These are phyloP conservation scores for Leptonema lineaticorne DNA, from an alignment of 1,140 invertebrate species.

Conservation along the genomic window DNA sequence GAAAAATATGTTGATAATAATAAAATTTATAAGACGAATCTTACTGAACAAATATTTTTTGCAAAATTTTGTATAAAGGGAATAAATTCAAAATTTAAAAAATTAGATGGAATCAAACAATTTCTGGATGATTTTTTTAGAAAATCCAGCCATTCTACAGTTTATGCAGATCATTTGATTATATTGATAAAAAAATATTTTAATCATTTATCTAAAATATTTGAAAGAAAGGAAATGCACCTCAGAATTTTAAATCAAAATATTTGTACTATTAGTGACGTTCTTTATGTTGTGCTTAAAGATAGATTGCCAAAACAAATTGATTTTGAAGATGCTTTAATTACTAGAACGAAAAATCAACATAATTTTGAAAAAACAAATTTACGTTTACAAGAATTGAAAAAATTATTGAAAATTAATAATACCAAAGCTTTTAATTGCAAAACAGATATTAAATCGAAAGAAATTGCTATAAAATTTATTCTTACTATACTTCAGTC, in stretches of 20 bases:
- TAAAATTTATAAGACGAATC: conserved; percentile 24
- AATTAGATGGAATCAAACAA: not conserved
- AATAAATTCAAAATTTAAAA: conserved; percentile 36
- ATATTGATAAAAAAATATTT: conserved; percentile 57
- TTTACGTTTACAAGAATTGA: not conserved
- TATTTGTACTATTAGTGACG: too few relatives aligned
- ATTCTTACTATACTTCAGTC: too few relatives aligned
- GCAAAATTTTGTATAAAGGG: conserved; percentile 55
- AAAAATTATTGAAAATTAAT: not conserved
- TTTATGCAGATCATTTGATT: conserved; percentile 57
- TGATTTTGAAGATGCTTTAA: conserved; percentile 59
- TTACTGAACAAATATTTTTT: conserved; percentile 45
- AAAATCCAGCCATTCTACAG: conserved; percentile 39
- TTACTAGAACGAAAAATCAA: conserved; percentile 47
- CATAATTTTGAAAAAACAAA: not conserved
- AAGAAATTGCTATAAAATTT: too few relatives aligned
- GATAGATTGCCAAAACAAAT: conserved; percentile 53
- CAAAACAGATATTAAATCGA: too few relatives aligned
- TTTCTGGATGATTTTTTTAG: not conserved
- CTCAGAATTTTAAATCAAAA: conserved; percentile 56
- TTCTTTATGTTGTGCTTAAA: too few relatives aligned
- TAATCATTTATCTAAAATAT: conserved; percentile 50
- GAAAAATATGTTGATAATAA: not conserved
- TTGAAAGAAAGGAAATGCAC: conserved; percentile 55
- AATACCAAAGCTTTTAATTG: not conserved